Conservation (phyloP, 2,113 vertebrate genomes). For the Sigmodon hispidus region DNA sequence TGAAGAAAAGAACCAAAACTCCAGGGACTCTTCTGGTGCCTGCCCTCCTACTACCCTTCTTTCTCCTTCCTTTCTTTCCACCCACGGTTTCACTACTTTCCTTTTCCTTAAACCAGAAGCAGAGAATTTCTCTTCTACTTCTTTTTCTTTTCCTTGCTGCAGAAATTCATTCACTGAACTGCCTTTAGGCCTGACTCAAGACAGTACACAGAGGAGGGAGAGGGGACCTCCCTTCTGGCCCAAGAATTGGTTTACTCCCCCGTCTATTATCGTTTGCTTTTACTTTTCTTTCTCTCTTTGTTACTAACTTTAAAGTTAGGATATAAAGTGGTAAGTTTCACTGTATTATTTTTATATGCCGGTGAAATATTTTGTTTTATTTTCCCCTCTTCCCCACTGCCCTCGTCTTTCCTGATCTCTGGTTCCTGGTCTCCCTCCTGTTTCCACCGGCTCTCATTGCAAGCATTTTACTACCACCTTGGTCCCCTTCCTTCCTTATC, state of each 20-base stretch:
- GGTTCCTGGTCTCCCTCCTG: background rate
- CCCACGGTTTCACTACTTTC: background rate
- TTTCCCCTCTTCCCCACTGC: rapidly evolving
- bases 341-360: no score
- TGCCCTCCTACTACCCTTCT: background rate
- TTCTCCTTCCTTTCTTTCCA: background rate
- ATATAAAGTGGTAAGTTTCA: background rate
- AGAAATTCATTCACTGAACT: constrained; percentile 7
- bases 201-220: background rate
- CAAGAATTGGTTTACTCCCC: background rate
- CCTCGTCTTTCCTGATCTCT: background rate
- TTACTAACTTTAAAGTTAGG: background rate
- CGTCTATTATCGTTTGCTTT: background rate
- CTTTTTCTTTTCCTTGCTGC: background rate
- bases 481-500: no score
- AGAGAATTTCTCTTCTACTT: background rate
- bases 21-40: background rate
- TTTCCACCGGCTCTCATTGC: background rate
- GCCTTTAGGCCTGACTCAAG: background rate
- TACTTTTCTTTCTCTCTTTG: background rate
- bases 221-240: background rate
- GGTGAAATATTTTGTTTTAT: background rate
- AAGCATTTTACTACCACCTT: no score
- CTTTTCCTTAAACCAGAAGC: background rate
- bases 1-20: background rate